Evolutionary conservation across 2,888 invertebrate genomes (phyloP), one percentile per base, ranked within the genome.

Genomic region (Boloria euphrosyne): DNA sequence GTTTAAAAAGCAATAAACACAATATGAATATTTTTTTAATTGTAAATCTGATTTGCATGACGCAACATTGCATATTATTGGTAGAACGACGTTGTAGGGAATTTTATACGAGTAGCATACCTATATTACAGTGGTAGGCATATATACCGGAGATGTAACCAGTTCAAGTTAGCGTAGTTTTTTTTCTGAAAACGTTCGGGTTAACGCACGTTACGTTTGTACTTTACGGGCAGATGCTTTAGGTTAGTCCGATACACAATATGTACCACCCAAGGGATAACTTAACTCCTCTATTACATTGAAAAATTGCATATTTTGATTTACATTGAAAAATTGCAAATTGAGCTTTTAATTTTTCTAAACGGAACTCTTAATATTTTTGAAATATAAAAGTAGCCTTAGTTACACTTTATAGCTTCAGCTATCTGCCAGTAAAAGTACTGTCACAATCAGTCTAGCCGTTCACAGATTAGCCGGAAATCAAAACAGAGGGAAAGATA

Each of bases 131-230:
- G 59, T 55, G 54, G 59, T 55, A 52, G 61, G 51, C 52, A 57
- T 54, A 55, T 60, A 62, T 62, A 62, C 51, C 62, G 67, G 67
- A 62, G 67, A 65, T 68, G 67, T 61, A 68, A 70, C 67, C 70
- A 63, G 65, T 68, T 66, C 60, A 65, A 27, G 59, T 50, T 61
- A 62, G 62, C 50, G 44, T 31, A 14, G 57, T 63, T 68, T 70
- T 64, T n/a, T 70, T 68, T 65, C 58, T 31, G 53, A 58, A 47
- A 62, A 63, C 58, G 58, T 13, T 52, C 65, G 63, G 68, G 66
- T 69, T 63, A 69, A 69, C 52, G 69, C 46, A 66, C 69, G 66
- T 55, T 57, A 44, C 60, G 52, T 68, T 17, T 17, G 51, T 50
- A 46, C 43, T 47, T 51, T 57, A 57, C 55, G 62, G 44, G 57